Evolutionary conservation across 1,140 invertebrate genomes (phyloP), one percentile per base, ranked within the genome.

Genomic region (Lysiphlebus fabarum): DNA sequence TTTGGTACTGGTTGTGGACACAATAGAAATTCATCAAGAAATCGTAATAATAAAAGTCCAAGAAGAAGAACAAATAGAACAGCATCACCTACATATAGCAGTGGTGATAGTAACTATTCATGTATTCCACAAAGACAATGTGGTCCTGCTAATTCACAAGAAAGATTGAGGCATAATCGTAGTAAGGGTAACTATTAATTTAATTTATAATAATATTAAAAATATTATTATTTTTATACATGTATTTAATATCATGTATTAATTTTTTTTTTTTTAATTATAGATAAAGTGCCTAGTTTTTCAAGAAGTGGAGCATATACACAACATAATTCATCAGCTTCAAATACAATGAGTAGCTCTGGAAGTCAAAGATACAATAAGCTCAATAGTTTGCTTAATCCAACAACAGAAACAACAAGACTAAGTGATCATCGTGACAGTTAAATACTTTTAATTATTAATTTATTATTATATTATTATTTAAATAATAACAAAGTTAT

Each of bases 291-390:
- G 67, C 72, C 78, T 59, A 71, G 68, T 53, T 80, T 78, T 58
- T 64, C 75, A 38, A 71, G 75, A 64, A 72, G 65, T 17, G 68
- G 56, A 37, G 70, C 63, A 10, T 77, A 79, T 51, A 64, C 68
- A 11, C 76, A 75, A 58, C 76, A 78, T 59, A 79, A 75, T 56
- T 78, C 76, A 26, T 78, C 77, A 36, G 67, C 70, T 6, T 76
- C 76, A 33, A 79, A 80, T 48, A 78, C 78, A 5, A 75, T 79
- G 70, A 75, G 73, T 58, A 79, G 74, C 61, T 75, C 78, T 5
- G 70, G 72, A 38, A 78, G 75, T 60, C 78, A 80, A 57, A 69
- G 75, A 65, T 79, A 79, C 65, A 79, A 77, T 59, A 80, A 78
- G 58, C 66, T 79, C 55, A 79, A 77, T 61, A 77, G 73, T 54